Conservation (phyloP, 2,113 vertebrate species). For the Haliaeetus leucogaster region DNA sequence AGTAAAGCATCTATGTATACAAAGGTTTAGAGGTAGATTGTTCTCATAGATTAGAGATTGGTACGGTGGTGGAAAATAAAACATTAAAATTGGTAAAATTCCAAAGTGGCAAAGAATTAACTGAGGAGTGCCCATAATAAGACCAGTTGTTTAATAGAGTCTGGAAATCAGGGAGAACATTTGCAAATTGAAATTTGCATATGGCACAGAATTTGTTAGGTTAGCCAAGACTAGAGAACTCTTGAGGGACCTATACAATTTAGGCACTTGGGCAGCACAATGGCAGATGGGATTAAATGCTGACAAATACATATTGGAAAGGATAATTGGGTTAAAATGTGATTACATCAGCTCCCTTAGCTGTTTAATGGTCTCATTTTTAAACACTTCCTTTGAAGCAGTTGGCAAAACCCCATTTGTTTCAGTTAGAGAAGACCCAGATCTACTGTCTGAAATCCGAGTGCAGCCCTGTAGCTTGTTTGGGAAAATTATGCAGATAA, state of each 20-base stretch:
- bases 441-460: slow-evolving; percentile 21
- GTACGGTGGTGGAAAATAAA: neutral
- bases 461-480: neutral
- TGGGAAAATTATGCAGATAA: neutral
- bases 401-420: slow-evolving; percentile 43
- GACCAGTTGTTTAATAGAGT: slow-evolving; percentile 35
- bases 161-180: slow-evolving; percentile 34
- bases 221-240: slow-evolving; percentile 32
- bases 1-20: neutral
- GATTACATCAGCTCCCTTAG: slow-evolving; percentile 54
- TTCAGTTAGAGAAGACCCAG: slow-evolving; percentile 30
- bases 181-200: slow-evolving; percentile 52
- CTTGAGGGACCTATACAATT: slow-evolving; percentile 35
- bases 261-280: slow-evolving; percentile 53
- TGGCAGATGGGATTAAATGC: slow-evolving; percentile 61
- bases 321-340: slow-evolving; percentile 67
- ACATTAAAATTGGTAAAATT: neutral
- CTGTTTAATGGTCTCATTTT: slow-evolving; percentile 28
- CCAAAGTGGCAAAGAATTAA: neutral
- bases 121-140: neutral
- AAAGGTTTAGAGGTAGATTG: neutral
- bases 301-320: slow-evolving; percentile 57
- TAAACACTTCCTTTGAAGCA: slow-evolving; percentile 18
- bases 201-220: slow-evolving; percentile 31
- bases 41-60: neutral